Percentiles rank a stretch among this genome's conserved stretches.
phyloP scores from a whole-genome alignment of 2,113 vertebrate species.

The Xenus cinereus region DNA sequence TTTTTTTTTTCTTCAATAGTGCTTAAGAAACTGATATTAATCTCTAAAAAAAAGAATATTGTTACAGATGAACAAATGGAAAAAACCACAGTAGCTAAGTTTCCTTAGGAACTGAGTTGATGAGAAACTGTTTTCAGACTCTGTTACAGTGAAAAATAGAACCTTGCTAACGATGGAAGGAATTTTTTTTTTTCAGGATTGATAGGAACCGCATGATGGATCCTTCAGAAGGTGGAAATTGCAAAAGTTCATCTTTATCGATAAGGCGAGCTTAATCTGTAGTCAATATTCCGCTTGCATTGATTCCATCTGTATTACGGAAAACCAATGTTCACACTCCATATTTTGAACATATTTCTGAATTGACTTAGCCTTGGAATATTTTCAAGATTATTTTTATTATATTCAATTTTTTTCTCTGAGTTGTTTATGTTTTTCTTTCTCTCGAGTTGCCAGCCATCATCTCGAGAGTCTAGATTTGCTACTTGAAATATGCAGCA shows the following conservation, averaged over 20 bases:
- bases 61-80: background rate
- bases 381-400: constrained; percentile 33
- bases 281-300: background rate
- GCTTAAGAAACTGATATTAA: background rate
- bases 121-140: background rate
- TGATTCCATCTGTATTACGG: background rate
- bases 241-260: background rate
- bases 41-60: background rate
- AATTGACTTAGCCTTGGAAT: constrained; percentile 7
- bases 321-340: background rate
- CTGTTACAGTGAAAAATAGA: background rate
- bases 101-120: background rate
- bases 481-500: constrained; percentile 24
- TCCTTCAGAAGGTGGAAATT: background rate
- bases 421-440: constrained; percentile 51
- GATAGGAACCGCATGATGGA: background rate
- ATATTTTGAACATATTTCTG: constrained; percentile 30
- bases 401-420: background rate
- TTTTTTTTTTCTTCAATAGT: background rate
- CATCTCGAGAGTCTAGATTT: constrained; percentile 30
- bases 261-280: background rate
- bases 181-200: background rate
- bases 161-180: background rate
- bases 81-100: background rate
- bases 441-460: constrained; percentile 30